A percentile compares a stretch with the other conserved stretches of the same genome.
Evolutionary conservation across 2,797 vertebrate genomes (phyloP).

Genomic region (Astyanax mexicanus): DNA sequence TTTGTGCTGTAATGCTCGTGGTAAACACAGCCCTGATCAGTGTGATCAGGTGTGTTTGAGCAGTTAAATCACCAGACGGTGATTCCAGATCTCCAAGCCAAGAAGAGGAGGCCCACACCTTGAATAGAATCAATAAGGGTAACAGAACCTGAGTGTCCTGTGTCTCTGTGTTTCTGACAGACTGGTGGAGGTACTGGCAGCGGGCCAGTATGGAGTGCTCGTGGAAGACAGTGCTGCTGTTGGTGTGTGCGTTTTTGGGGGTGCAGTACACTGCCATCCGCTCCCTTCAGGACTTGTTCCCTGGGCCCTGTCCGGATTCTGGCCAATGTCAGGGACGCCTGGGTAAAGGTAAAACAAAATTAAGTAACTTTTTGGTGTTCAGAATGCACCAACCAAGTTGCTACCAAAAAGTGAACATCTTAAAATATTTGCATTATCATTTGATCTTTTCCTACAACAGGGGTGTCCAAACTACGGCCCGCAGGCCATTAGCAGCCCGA

Average conservation of each 20-base stretch:
- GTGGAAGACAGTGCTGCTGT: slow-evolving; percentile 83
- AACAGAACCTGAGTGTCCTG: not conserved
- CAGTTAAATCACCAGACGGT: not conserved
- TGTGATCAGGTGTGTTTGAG: not conserved
- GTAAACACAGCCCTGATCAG: too few relatives aligned
- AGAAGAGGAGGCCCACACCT: not conserved
- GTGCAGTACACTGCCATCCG: slow-evolving; percentile 85
- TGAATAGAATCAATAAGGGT: not conserved
- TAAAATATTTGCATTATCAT: too few relatives aligned
- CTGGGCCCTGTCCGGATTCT: slow-evolving; percentile 73
- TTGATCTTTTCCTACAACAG: too few relatives aligned
- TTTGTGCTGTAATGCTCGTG: too few relatives aligned
- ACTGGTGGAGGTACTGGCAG: slow-evolving; percentile 72
- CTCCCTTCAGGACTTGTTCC: slow-evolving; percentile 78
- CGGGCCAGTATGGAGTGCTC: slow-evolving; percentile 82
- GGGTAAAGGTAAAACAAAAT: slow-evolving; percentile 78
- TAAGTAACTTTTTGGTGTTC: too few relatives aligned
- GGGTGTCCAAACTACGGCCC: too few relatives aligned
- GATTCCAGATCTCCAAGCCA: too few relatives aligned
- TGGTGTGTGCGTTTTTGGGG: slow-evolving; percentile 81
- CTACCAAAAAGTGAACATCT: too few relatives aligned
- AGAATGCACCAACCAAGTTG: too few relatives aligned
- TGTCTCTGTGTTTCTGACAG: slow-evolving; percentile 47
- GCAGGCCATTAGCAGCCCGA: too few relatives aligned
- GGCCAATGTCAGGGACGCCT: slow-evolving; percentile 73